Conservation (phyloP, 2,797 vertebrate genomes). For the Dendrocincla tyrannina region DNA sequence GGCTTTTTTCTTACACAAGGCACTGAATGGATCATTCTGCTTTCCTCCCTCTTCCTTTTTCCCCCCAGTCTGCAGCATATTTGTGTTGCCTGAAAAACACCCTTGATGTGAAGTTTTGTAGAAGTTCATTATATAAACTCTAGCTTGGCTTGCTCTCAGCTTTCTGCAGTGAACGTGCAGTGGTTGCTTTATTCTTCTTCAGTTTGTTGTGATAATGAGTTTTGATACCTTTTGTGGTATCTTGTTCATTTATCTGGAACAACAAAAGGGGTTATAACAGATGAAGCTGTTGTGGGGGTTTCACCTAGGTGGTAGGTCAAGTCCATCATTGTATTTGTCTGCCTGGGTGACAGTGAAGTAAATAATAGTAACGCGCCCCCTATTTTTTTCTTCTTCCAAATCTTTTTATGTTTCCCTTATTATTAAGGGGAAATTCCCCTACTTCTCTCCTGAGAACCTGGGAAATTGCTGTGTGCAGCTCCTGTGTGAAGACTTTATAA, state of each 20-base stretch:
- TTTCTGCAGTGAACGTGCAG: background rate
- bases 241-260: background rate
- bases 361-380: background rate
- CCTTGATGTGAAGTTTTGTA: conserved; percentile 15
- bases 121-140: background rate
- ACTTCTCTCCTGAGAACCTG: background rate
- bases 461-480: background rate
- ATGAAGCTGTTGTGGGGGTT: background rate
- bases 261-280: background rate
- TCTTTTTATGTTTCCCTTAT: background rate
- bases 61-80: background rate
- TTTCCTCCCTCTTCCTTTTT: background rate
- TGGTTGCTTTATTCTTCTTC: conserved; percentile 4
- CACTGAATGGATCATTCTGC: background rate
- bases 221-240: background rate
- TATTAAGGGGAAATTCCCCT: background rate
- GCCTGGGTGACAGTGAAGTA: background rate
- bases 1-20: background rate
- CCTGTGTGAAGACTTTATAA: background rate
- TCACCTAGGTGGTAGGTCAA: background rate
- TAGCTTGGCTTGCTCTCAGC: background rate
- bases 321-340: background rate
- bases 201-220: background rate
- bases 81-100: conserved; percentile 7
- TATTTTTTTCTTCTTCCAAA: background rate